Base-by-base conservation (phyloP, 2,113 vertebrate species). In the Zosterops lateralis region DNA sequence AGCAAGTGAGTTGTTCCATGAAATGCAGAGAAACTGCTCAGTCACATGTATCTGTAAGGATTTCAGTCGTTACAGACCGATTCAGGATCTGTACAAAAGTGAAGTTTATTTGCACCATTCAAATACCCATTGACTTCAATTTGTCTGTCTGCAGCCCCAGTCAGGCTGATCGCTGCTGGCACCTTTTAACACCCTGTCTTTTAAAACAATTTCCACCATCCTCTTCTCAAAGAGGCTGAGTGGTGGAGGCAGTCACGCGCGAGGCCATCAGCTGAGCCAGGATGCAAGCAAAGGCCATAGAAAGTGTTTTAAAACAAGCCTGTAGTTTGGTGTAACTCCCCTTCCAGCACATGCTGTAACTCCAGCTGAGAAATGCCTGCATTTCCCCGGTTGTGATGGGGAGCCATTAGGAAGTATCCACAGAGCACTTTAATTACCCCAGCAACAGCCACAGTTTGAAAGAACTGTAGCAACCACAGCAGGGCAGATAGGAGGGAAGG, bases 371-470 rank as follows among this genome's bases (percentile, higher is more conserved):
- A 93, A 84, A 79, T 0, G 17, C 64, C 82, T 50, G 67, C 61
- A 20, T 87, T 71, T 82, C 57, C 56, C 81, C 84, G 65, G 66
- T 32, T 79, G 65, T 32, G 51, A 57, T 19, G 68, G 54, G 70
- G 78, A 91, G 71, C 58, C 13, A 20, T 84, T 61, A 51, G 4
- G 13, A 88, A 95, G 62, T 50, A 53, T 73, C 82, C 68, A 40
- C 6, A 3, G 51, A 94, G 70, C 76, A 73, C 73, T 95, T 95
- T 60, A 85, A 96, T 92, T 87, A 92, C 61, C 70, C 54, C 60
- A 91, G 84, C 56, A 93, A 91, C 65, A 44, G 68, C 58, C 51
- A 53, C 61, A 74, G 66, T 56, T 90, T 82, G 84, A 85, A 94
- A 87, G 87, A 92, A 76, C 54, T 38, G 45, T 68, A 85, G 94